Conservation (phyloP, 2,797 vertebrate species). For the Pseudocheirus occidentalis region DNA sequence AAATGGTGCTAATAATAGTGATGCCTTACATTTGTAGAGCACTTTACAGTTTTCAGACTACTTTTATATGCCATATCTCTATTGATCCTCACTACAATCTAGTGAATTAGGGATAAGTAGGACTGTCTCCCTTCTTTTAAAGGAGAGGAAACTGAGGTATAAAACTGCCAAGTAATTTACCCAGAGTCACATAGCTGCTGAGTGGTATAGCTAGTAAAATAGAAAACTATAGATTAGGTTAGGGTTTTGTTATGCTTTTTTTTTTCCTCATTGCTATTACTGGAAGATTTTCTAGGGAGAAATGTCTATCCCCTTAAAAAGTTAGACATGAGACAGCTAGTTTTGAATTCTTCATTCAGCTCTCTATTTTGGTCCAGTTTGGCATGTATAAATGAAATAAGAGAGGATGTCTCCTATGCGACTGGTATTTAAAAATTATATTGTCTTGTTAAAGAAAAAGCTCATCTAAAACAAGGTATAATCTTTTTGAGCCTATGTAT, state of each 20-base stretch:
- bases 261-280: background rate
- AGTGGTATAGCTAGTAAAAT: background rate
- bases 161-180: background rate
- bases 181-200: background rate
- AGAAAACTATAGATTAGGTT: background rate
- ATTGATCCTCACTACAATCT: background rate
- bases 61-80: background rate
- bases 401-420: background rate
- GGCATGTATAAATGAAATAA: background rate
- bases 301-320: background rate
- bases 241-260: background rate
- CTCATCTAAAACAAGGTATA: background rate
- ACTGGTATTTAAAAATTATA: background rate
- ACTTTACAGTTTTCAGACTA: background rate
- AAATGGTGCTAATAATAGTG: accelerated
- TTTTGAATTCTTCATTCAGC: background rate
- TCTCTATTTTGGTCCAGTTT: background rate
- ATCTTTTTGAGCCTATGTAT: background rate
- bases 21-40: background rate
- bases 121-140: background rate
- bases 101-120: background rate
- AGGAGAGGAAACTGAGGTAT: background rate
- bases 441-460: background rate
- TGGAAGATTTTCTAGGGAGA: background rate
- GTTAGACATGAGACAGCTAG: background rate